A percentile compares a stretch with the other conserved stretches of the same genome.
Conservation (phyloP, 1,140 invertebrate species). For the Magallana ariakensis region DNA sequence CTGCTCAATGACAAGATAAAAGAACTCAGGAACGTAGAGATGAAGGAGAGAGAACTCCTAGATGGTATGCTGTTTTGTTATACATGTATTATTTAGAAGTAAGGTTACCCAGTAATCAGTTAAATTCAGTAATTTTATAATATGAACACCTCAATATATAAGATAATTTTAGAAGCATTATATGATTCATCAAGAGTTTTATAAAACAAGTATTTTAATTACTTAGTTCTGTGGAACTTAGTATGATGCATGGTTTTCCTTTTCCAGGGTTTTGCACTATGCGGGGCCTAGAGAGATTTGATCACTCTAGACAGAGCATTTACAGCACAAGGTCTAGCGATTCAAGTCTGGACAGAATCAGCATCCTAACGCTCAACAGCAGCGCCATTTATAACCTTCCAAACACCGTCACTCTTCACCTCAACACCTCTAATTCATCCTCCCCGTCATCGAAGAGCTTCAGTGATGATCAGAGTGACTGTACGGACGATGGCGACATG, state of each 20-base stretch:
- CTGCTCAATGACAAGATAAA: constrained; percentile 14
- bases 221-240: too few relatives aligned
- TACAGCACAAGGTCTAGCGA: background rate
- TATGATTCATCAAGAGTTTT: too few relatives aligned
- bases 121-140: too few relatives aligned
- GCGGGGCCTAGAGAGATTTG: constrained; percentile 14
- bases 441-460: background rate
- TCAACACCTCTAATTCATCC: background rate
- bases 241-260: background rate
- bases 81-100: background rate
- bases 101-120: too few relatives aligned
- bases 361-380: background rate
- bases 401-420: constrained; percentile 16
- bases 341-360: background rate
- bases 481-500: background rate
- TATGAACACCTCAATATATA: too few relatives aligned
- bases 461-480: background rate
- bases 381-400: background rate
- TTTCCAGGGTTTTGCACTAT: constrained; percentile 25
- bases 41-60: background rate
- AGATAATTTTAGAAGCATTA: too few relatives aligned
- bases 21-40: constrained; percentile 5
- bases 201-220: too few relatives aligned
- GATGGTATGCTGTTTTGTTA: background rate
- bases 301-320: background rate